phyloP scores from a whole-genome alignment of 2,888 invertebrate species.

The Linhomoeus sp. region DNA sequence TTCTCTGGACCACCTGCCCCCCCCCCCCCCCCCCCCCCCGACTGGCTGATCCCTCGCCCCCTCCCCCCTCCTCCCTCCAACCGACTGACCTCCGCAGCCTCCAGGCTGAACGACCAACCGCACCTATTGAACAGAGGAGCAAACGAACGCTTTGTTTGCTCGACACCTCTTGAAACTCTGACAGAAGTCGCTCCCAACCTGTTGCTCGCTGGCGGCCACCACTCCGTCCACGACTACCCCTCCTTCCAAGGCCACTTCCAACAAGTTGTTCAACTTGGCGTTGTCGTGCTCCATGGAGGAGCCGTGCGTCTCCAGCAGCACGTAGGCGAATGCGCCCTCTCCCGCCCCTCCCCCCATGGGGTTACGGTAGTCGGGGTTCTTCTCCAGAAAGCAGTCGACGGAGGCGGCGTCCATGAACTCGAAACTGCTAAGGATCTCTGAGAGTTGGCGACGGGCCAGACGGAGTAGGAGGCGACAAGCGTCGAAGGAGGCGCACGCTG shows the following conservation, averaged over 20 bases:
- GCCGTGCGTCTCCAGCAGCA: slow-evolving; percentile 36
- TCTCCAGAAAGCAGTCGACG: slow-evolving; percentile 30
- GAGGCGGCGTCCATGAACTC: slow-evolving; percentile 70
- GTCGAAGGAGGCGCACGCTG: slow-evolving; percentile 39
- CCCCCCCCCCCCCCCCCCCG: too few species aligned
- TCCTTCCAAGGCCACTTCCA: slow-evolving; percentile 35
- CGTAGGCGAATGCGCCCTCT: background rate
- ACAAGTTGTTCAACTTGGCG: slow-evolving; percentile 59
- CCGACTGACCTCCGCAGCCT: too few species aligned
- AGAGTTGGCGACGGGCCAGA: slow-evolving; percentile 51
- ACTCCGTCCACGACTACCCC: slow-evolving; percentile 11
- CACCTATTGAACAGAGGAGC: too few species aligned
- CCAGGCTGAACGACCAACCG: too few species aligned
- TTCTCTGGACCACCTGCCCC: too few species aligned
- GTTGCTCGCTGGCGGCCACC: slow-evolving; percentile 8
- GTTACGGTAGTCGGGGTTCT: background rate
- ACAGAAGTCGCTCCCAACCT: too few species aligned
- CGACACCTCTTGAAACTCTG: too few species aligned
- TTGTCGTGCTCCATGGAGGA: slow-evolving; percentile 62
- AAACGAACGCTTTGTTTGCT: too few species aligned
- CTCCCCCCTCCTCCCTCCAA: too few species aligned
- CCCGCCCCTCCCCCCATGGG: background rate
- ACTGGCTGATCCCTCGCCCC: too few species aligned
- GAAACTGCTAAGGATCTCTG: slow-evolving; percentile 74
- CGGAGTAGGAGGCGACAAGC: slow-evolving; percentile 51